phyloP scores from a whole-genome alignment of 2,113 vertebrate species.

The Herpetotheres cachinnans region DNA sequence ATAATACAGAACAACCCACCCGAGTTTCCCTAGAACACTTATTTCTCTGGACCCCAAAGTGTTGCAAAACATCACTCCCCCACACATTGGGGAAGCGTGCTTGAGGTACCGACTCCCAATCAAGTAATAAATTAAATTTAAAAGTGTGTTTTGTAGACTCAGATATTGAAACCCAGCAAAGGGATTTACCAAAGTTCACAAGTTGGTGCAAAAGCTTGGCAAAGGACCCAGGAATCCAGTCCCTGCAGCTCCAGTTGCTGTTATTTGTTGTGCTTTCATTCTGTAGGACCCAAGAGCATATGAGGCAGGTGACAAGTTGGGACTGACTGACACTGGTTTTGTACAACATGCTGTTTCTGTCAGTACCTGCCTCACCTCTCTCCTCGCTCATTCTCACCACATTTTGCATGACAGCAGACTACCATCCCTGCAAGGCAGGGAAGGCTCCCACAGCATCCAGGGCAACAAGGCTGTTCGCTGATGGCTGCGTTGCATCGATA shows the following conservation, averaged over 20 bases:
- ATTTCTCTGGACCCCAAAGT: neutral
- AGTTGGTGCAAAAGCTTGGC: neutral
- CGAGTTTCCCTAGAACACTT: neutral
- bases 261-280: neutral
- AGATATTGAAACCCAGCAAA: neutral
- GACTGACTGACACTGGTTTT: neutral
- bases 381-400: neutral
- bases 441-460: neutral
- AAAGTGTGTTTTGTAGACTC: neutral
- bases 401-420: rapidly evolving
- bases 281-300: neutral
- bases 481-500: rapidly evolving
- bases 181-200: neutral
- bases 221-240: neutral
- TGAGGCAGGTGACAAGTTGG: neutral
- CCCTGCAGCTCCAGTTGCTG: neutral
- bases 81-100: rapidly evolving
- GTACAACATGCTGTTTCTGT: neutral
- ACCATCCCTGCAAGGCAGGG: neutral
- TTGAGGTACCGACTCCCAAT: neutral
- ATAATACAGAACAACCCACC: neutral
- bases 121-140: neutral
- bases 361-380: neutral
- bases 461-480: neutral
- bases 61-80: neutral